Conservation (phyloP, 35 echinoderm and acorn worm species). For the Heliocidaris tuberculata region DNA sequence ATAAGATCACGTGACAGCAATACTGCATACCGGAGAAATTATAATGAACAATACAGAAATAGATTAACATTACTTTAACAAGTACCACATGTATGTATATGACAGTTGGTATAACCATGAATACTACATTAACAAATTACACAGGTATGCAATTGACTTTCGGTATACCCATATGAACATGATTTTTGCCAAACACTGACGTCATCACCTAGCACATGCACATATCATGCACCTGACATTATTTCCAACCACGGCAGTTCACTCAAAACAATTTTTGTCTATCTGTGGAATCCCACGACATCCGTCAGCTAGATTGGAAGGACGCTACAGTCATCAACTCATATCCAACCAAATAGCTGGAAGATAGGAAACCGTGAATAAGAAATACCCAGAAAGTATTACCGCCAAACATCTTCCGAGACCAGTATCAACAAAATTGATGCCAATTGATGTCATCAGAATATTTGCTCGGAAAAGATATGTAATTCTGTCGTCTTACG, state of each 20-base stretch:
- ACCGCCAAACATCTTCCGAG: neutral
- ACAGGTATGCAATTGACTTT: neutral
- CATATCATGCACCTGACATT: slow-evolving; percentile 12
- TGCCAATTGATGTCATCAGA: neutral
- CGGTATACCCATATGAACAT: neutral
- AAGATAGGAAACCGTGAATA: neutral
- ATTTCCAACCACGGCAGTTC: neutral
- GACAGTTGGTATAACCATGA: no score
- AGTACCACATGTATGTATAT: no score
- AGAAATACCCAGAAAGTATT: neutral
- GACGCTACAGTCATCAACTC: neutral
- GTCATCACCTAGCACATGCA: neutral
- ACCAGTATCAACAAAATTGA: neutral
- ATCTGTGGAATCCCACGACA: neutral
- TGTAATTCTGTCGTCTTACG: neutral
- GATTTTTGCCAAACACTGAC: neutral
- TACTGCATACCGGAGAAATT: no score
- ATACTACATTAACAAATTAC: neutral
- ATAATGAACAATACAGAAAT: no score
- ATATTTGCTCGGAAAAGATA: neutral
- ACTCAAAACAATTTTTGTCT: neutral
- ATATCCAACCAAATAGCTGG: neutral
- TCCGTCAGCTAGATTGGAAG: neutral
- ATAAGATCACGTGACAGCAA: no score
- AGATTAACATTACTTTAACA: no score